These are phyloP conservation scores for Phaetusa simplex DNA, from an alignment of 2,113 vertebrate genomes.

Conservation along the genomic window DNA sequence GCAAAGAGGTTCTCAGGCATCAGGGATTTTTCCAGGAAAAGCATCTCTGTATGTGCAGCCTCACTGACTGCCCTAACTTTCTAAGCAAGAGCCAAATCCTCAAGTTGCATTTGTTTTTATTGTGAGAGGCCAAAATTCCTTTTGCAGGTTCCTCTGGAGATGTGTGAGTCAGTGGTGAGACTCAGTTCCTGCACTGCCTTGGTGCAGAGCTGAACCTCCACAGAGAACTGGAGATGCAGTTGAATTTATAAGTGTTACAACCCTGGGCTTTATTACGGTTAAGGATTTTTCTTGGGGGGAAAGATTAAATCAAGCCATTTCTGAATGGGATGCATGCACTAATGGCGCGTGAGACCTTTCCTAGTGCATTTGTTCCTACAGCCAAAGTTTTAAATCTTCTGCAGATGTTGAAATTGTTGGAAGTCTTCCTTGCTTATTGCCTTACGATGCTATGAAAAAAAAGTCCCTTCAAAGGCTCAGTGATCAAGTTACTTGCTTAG, in stretches of 20 bases:
- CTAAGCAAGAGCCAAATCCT: background rate
- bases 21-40: background rate
- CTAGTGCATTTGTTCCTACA: accelerated
- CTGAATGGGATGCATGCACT: accelerated
- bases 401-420: background rate
- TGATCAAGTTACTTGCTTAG: background rate
- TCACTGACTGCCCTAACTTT: background rate
- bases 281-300: background rate
- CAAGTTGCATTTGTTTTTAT: background rate
- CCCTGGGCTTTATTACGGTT: background rate
- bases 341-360: background rate
- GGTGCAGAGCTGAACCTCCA: background rate
- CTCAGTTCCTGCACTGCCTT: background rate
- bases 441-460: background rate
- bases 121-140: background rate
- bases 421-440: background rate
- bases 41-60: background rate
- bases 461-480: background rate
- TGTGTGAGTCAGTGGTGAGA: background rate
- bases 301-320: background rate
- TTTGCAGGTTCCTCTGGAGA: background rate
- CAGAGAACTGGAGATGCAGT: background rate
- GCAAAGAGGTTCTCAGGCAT: background rate
- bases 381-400: background rate
- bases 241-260: background rate